Evolutionary conservation across 2,797 vertebrate genomes (phyloP).

Genomic region (Sandelia bainsii): DNA sequence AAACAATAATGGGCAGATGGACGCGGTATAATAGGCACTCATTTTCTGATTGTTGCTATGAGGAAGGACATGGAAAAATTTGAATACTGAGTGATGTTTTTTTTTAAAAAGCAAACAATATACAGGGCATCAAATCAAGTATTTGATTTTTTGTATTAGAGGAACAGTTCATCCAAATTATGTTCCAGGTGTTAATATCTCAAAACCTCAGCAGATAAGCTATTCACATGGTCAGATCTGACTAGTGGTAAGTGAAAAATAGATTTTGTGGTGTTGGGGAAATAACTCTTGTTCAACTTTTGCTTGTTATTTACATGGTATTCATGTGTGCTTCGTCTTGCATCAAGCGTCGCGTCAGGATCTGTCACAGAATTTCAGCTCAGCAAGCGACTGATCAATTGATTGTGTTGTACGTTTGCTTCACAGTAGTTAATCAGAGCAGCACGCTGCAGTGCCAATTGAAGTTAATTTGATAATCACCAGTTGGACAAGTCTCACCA

Average conservation of each 20-base stretch:
- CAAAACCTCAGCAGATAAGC: not conserved
- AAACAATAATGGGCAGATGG: constrained; percentile 54
- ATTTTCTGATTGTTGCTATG: constrained; percentile 34
- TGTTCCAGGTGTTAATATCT: not conserved
- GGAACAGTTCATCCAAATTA: not conserved
- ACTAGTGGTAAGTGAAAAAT: not conserved
- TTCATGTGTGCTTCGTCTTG: not conserved
- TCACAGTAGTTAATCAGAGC: constrained; percentile 16
- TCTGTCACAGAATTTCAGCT: constrained; percentile 21
- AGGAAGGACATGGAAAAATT: constrained; percentile 36
- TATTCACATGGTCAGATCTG: not conserved
- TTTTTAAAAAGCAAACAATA: constrained; percentile 4
- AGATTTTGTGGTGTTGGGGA: not conserved
- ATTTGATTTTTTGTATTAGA: not conserved
- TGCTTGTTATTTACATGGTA: not conserved
- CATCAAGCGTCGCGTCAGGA: constrained; percentile 23
- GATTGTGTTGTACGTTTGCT: constrained; percentile 17
- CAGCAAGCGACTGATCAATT: constrained; percentile 11
- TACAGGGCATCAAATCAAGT: constrained; percentile 8
- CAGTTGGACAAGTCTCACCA: not conserved
- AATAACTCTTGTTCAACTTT: not conserved
- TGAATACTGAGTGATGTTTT: constrained; percentile 20
- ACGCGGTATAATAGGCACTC: constrained; percentile 45
- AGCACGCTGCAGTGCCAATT: not conserved
- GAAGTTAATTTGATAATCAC: constrained; percentile 5